A percentile compares a stretch with the other conserved stretches of the same genome.
phyloP scores from a whole-genome alignment of 2,888 invertebrate species.

The Drosophila limbata region DNA sequence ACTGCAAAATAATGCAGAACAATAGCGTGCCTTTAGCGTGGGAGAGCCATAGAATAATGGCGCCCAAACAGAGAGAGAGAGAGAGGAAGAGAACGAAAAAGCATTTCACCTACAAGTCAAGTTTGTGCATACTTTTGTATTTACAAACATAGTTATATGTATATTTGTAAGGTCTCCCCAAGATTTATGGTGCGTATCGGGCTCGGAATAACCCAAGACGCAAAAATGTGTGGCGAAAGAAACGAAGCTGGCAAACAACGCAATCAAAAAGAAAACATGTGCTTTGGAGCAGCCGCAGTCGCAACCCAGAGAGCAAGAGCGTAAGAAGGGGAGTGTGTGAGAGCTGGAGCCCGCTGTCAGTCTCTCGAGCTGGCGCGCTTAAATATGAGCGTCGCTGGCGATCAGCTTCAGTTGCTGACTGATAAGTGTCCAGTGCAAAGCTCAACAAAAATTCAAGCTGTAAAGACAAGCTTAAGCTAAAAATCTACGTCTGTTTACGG shows the following conservation, averaged over 20 bases:
- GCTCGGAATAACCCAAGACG: slow-evolving; percentile 69
- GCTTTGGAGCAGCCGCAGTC: slow-evolving; percentile 37
- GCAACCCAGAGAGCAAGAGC: slow-evolving; percentile 22
- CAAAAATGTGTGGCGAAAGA: slow-evolving; percentile 55
- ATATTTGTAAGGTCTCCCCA: slow-evolving; percentile 23
- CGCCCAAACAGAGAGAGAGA: slow-evolving; percentile 1
- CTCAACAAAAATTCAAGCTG: slow-evolving; percentile 22
- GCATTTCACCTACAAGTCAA: slow-evolving; percentile 61
- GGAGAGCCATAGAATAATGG: slow-evolving; percentile 37
- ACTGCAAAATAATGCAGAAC: slow-evolving; percentile 72
- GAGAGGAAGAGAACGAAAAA: slow-evolving; percentile 46
- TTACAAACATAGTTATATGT: neutral
- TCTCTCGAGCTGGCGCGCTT: slow-evolving; percentile 49
- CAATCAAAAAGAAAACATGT: slow-evolving; percentile 69
- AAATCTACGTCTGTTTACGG: slow-evolving; percentile 26
- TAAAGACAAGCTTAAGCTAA: slow-evolving; percentile 13
- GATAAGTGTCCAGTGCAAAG: slow-evolving; percentile 61
- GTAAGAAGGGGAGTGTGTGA: slow-evolving; percentile 4
- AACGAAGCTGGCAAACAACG: slow-evolving; percentile 48
- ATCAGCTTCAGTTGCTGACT: slow-evolving; percentile 72
- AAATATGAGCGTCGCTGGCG: slow-evolving; percentile 73
- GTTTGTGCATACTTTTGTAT: slow-evolving; percentile 11
- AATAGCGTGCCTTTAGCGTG: slow-evolving; percentile 41
- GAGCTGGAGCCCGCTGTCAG: neutral
- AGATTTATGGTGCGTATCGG: slow-evolving; percentile 69